Percentiles rank a stretch among this genome's conserved stretches.
Evolutionary conservation across 2,113 vertebrate genomes (phyloP).

Genomic region (Recurvirostra avosetta): DNA sequence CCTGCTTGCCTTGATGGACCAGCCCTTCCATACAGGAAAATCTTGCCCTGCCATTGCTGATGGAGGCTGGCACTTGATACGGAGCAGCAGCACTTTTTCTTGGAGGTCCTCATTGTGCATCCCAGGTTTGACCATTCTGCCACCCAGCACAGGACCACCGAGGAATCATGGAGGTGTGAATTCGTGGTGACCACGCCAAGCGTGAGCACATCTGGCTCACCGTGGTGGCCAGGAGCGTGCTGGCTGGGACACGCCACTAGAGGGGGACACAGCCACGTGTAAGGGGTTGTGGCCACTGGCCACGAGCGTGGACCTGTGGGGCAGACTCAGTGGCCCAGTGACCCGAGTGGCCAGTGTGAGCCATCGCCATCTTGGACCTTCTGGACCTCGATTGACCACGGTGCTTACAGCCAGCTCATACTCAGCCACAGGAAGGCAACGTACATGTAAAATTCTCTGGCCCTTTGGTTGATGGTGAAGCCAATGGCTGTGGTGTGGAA

Average conservation of each 20-base stretch:
- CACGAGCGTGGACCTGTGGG: background rate
- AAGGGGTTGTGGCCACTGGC: background rate
- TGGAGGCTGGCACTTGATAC: rapidly evolving
- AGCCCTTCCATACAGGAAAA: background rate
- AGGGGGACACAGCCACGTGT: conserved; percentile 47
- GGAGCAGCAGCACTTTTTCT: background rate
- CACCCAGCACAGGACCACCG: rapidly evolving
- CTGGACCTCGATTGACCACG: rapidly evolving
- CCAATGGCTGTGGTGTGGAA: background rate
- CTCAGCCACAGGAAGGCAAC: background rate
- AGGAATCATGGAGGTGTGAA: rapidly evolving
- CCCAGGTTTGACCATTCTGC: background rate
- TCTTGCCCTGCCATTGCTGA: background rate
- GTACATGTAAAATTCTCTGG: rapidly evolving
- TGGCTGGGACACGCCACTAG: conserved; percentile 50
- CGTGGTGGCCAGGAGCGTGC: background rate
- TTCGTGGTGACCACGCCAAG: rapidly evolving
- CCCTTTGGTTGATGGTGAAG: background rate
- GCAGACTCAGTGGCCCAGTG: background rate
- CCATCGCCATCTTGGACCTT: rapidly evolving
- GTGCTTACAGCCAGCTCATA: background rate
- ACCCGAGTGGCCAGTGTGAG: rapidly evolving
- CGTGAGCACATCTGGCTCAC: rapidly evolving
- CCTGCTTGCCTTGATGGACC: rapidly evolving
- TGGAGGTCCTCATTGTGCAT: background rate